These are phyloP conservation scores for Ophthalmolycus amberensis DNA, from an alignment of 2,113 vertebrate species.

Conservation along the genomic window DNA sequence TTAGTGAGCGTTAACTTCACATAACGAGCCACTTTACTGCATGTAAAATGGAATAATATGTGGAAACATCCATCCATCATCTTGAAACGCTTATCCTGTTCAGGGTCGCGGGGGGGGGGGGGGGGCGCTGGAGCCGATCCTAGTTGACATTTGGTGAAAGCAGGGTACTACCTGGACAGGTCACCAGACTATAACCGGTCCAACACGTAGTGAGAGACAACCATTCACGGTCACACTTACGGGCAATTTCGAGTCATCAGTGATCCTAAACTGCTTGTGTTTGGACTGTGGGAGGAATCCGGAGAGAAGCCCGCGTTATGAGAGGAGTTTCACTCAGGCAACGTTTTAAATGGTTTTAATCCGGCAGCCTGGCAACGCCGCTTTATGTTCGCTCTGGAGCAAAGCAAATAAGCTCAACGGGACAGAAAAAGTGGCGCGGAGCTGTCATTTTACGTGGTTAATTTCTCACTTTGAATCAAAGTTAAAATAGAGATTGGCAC, in stretches of 20 bases:
- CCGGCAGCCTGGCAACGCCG: slow-evolving; percentile 54
- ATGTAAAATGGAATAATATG: not conserved
- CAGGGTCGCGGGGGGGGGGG: too few relatives aligned
- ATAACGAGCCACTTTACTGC: not conserved
- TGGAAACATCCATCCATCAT: not conserved
- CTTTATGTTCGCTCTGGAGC: slow-evolving; percentile 59
- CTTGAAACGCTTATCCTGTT: too few relatives aligned
- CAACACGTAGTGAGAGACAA: not conserved
- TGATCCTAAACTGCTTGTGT: not conserved
- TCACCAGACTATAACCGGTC: not conserved
- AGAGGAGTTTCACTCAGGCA: slow-evolving; percentile 31
- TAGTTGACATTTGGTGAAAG: not conserved
- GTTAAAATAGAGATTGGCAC: slow-evolving; percentile 38
- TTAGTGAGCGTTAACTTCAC: not conserved
- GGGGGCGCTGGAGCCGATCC: too few relatives aligned
- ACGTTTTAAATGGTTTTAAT: slow-evolving; percentile 58
- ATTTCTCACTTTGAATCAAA: slow-evolving; percentile 49
- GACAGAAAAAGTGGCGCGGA: slow-evolving; percentile 55
- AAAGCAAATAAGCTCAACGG: slow-evolving; percentile 69
- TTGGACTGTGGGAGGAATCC: not conserved
- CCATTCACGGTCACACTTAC: not conserved
- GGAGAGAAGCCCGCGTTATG: not conserved
- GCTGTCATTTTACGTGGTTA: slow-evolving; percentile 29
- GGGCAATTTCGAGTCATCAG: not conserved
- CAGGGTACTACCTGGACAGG: not conserved